These are phyloP conservation scores for Daboia siamensis DNA, from an alignment of 2,113 vertebrate genomes.

Conservation along the genomic window DNA sequence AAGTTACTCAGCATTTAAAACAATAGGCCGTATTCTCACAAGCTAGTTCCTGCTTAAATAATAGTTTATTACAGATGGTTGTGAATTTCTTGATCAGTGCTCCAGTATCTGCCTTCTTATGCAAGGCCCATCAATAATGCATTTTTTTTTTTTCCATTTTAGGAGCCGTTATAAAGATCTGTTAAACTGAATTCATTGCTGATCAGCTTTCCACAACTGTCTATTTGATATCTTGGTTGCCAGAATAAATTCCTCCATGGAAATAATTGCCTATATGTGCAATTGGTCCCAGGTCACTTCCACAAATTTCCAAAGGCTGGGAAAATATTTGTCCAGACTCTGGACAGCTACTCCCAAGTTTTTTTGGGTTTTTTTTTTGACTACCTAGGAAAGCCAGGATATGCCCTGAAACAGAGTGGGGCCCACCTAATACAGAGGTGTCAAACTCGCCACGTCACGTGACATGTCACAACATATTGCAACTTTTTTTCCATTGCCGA, in stretches of 20 bases:
- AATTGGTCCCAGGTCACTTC: neutral
- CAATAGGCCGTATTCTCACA: neutral
- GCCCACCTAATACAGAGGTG: neutral
- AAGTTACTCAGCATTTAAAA: neutral
- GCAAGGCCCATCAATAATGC: conserved; percentile 14
- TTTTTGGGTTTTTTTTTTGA: neutral
- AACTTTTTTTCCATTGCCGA: too few species aligned
- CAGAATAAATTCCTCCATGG: neutral
- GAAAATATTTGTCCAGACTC: neutral
- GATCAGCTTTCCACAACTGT: neutral
- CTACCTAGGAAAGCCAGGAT: neutral
- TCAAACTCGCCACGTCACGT: too few species aligned
- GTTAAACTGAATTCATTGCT: conserved; percentile 5
- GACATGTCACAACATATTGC: too few species aligned
- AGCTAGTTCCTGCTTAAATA: neutral
- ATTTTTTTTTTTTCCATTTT: conserved; percentile 23
- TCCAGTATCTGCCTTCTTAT: neutral
- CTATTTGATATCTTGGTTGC: neutral
- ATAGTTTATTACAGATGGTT: neutral
- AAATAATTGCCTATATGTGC: neutral
- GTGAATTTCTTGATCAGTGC: neutral
- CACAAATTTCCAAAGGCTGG: neutral
- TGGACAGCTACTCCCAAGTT: neutral
- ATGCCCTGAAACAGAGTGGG: neutral
- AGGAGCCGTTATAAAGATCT: neutral